Conservation (phyloP, 1,140 invertebrate genomes). For the Halesus radiatus region DNA sequence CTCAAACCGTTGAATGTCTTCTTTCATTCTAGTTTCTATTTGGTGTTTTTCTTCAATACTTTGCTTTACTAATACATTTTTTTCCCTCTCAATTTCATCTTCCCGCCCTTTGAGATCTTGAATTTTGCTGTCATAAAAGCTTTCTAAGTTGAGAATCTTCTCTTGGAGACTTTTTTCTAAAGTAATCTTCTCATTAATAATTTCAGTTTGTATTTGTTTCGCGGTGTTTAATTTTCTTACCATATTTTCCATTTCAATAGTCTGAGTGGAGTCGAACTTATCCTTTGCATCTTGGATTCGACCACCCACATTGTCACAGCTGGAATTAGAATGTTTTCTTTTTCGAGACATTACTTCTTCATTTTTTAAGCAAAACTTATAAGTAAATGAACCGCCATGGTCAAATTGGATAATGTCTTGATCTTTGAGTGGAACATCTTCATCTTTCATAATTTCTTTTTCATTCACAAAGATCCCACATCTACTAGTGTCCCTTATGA, state of each 20-base stretch:
- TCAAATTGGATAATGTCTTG: constrained; percentile 70
- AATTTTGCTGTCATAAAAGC: constrained; percentile 65
- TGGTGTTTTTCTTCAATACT: constrained; percentile 64
- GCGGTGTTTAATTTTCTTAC: constrained; percentile 64
- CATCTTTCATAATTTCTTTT: constrained; percentile 61
- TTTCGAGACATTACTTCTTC: constrained; percentile 61
- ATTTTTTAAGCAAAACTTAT: constrained; percentile 61
- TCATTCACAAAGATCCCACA: constrained; percentile 69
- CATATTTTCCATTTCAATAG: constrained; percentile 63
- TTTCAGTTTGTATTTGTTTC: constrained; percentile 63
- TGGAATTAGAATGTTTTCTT: constrained; percentile 62
- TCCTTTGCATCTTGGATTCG: constrained; percentile 66
- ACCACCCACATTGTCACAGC: constrained; percentile 56
- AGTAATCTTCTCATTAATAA: constrained; percentile 52
- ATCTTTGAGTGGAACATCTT: constrained; percentile 60
- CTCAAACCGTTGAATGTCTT: constrained; percentile 61
- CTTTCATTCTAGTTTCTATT: constrained; percentile 68
- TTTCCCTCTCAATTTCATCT: constrained; percentile 65
- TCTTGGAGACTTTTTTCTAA: constrained; percentile 61
- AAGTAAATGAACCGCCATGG: constrained; percentile 64
- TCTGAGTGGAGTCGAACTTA: constrained; percentile 69
- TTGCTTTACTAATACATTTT: constrained; percentile 62
- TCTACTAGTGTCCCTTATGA: constrained; percentile 60
- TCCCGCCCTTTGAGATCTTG: constrained; percentile 68
- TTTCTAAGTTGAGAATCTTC: constrained; percentile 66